Conservation (phyloP, 2,113 vertebrate genomes). For the Apaloderma vittatum region DNA sequence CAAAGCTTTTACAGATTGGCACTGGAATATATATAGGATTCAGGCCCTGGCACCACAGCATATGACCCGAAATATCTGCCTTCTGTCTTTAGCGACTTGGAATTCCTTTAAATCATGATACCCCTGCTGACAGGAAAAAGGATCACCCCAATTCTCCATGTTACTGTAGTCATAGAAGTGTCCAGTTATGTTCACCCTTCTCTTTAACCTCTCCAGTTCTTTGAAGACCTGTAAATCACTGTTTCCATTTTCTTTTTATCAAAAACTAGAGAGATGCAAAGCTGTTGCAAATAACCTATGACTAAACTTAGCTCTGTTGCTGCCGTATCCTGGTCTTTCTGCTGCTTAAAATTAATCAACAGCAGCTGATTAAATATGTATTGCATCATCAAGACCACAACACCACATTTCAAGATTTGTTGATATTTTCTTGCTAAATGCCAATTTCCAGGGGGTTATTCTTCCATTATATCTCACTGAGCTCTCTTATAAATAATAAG, state of each 20-base stretch:
- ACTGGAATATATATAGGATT: no score
- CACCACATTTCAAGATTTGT: background rate
- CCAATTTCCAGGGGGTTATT: constrained; percentile 24
- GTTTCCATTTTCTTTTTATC: background rate
- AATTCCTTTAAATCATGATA: background rate
- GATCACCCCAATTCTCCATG: background rate
- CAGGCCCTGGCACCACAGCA: no score
- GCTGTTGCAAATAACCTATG: background rate
- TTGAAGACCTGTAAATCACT: background rate
- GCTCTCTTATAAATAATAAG: background rate
- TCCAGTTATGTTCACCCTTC: background rate
- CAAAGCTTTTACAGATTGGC: no score
- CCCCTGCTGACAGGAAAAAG: background rate
- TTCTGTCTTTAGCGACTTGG: background rate
- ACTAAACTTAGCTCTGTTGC: background rate
- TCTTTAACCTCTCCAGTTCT: background rate
- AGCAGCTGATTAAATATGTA: background rate
- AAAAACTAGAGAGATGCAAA: background rate
- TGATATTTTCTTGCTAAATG: constrained; percentile 6
- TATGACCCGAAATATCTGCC: background rate
- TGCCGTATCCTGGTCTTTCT: background rate
- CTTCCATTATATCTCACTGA: constrained; percentile 21
- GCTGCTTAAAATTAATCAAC: background rate
- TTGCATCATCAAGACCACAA: background rate
- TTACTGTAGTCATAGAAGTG: background rate